phyloP scores from a whole-genome alignment of 2,113 vertebrate species.

The Ceyx cyanopectus region DNA sequence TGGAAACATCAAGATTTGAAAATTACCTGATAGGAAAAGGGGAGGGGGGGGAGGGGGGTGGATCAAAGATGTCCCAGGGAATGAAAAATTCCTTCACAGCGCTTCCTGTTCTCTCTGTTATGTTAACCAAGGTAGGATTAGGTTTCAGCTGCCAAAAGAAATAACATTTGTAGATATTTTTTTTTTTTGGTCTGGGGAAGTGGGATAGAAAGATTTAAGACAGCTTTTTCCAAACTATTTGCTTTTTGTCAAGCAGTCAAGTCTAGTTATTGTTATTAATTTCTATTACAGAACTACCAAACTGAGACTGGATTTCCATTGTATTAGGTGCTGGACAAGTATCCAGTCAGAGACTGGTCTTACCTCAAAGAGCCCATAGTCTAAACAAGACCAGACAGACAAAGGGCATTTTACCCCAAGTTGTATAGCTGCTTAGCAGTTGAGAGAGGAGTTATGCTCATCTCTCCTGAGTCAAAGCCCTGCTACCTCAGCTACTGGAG shows the following conservation, averaged over 20 bases:
- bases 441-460: neutral
- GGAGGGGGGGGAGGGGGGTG: slow-evolving; percentile 39
- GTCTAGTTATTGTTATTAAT: slow-evolving; percentile 69
- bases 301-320: slow-evolving; percentile 2
- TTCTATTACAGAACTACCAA: slow-evolving; percentile 29
- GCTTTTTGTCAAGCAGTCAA: slow-evolving; percentile 65
- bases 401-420: neutral
- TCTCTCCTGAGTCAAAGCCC: neutral
- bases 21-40: slow-evolving; percentile 83
- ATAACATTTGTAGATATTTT: slow-evolving; percentile 70
- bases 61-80: slow-evolving; percentile 75
- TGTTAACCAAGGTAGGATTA: slow-evolving; percentile 83
- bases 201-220: slow-evolving; percentile 63
- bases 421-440: neutral
- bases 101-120: slow-evolving; percentile 77
- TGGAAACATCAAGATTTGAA: slow-evolving; percentile 79
- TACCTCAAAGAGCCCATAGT: neutral
- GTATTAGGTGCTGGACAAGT: slow-evolving; percentile 11
- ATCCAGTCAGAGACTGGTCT: neutral
- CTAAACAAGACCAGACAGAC: neutral
- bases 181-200: slow-evolving; percentile 62
- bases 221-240: slow-evolving; percentile 63
- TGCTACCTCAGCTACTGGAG: neutral
- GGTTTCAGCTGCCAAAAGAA: slow-evolving; percentile 84
- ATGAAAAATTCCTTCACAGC: slow-evolving; percentile 79